phyloP scores from a whole-genome alignment of 2,113 vertebrate species.

The Patagioenas fasciata region DNA sequence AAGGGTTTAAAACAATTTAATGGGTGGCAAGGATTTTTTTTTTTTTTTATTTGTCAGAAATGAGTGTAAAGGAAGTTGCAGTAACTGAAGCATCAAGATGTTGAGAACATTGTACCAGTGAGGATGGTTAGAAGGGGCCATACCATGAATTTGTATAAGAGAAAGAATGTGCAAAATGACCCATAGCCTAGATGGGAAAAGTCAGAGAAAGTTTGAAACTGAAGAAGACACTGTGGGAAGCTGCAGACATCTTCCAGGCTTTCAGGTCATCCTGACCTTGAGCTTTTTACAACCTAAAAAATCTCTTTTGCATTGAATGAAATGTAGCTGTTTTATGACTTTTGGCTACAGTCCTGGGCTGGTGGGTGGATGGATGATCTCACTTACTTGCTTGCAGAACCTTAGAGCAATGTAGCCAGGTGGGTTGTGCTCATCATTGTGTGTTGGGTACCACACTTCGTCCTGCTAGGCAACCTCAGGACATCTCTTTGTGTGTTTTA shows the following conservation, averaged over 20 bases:
- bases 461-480: background rate
- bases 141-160: background rate
- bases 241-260: background rate
- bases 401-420: background rate
- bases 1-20: background rate
- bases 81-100: background rate
- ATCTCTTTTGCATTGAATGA: background rate
- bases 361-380: background rate
- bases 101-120: background rate
- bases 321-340: background rate
- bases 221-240: background rate
- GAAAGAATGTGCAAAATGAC: background rate
- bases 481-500: background rate
- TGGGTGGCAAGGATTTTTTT: background rate
- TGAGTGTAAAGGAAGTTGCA: background rate
- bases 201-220: background rate
- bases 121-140: background rate
- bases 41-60: background rate
- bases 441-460: fast-evolving
- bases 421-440: background rate
- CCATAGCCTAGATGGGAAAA: background rate
- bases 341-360: background rate
- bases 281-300: background rate
- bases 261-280: background rate
- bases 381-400: background rate